Conservation (phyloP, 2,888 invertebrate species). For the Dicyrtoma fusca region DNA sequence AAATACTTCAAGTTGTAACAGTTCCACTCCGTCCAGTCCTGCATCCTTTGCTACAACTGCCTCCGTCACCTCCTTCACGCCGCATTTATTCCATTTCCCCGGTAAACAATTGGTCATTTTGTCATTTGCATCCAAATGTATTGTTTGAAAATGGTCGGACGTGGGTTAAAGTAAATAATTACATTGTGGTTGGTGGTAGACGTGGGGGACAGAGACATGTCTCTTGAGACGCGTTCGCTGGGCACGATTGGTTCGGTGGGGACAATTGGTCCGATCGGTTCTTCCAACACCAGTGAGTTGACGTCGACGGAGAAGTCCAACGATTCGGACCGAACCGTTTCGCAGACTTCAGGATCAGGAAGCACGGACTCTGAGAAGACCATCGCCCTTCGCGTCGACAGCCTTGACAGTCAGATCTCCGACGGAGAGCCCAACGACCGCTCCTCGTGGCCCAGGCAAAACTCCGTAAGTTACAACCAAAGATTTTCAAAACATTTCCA, state of each 20-base stretch:
- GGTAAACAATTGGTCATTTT: conserved; percentile 61
- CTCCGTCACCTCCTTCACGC: conserved; percentile 61
- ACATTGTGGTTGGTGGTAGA: no score
- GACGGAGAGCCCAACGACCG: conserved; percentile 64
- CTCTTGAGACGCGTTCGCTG: conserved; percentile 1
- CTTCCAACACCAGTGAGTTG: conserved; percentile 37
- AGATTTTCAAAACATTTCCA: no score
- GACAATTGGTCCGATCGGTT: not conserved
- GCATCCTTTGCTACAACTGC: conserved; percentile 65
- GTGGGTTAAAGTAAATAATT: no score
- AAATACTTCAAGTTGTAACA: conserved; percentile 93
- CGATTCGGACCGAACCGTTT: conserved; percentile 63
- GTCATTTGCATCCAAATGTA: no score
- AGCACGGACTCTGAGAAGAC: conserved; percentile 84
- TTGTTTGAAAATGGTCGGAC: no score
- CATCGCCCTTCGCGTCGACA: conserved; percentile 74
- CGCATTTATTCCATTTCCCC: conserved; percentile 77
- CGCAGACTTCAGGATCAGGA: conserved; percentile 67
- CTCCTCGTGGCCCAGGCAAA: conserved; percentile 61
- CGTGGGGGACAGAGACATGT: not conserved
- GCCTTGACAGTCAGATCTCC: conserved; percentile 78
- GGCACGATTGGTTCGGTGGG: conserved; percentile 22
- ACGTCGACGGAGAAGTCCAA: conserved; percentile 59
- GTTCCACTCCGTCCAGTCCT: conserved; percentile 94
- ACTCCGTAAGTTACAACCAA: conserved; percentile 64